These are phyloP conservation scores for Eueremaeus valkanovi DNA, from an alignment of 2,888 invertebrate genomes.

Conservation along the genomic window DNA sequence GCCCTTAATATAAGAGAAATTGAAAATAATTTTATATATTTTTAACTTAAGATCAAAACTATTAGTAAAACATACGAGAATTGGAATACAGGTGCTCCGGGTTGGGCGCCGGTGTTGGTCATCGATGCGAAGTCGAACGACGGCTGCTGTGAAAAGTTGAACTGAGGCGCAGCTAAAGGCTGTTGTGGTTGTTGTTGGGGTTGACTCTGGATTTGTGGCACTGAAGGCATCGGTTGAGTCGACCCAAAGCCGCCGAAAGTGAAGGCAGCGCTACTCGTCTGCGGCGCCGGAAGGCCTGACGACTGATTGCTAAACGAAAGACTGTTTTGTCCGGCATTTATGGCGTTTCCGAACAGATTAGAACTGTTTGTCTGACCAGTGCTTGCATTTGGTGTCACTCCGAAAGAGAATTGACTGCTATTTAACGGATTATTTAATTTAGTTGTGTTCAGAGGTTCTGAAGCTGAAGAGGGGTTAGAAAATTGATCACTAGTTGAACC, in stretches of 20 bases:
- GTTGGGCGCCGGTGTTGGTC: not conserved
- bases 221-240: not conserved
- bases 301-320: not conserved
- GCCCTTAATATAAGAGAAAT: too few relatives aligned
- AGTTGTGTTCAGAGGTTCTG: not conserved
- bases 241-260: not conserved
- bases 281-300: not conserved
- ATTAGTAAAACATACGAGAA: constrained; percentile 7
- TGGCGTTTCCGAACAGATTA: not conserved
- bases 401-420: constrained; percentile 11
- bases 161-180: not conserved
- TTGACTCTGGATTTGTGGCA: not conserved
- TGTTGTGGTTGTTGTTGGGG: constrained; percentile 1
- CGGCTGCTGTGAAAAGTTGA: not conserved
- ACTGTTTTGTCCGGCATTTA: not conserved
- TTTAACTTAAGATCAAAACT: not conserved
- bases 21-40: too few relatives aligned
- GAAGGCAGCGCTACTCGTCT: not conserved
- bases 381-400: not conserved
- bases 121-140: not conserved
- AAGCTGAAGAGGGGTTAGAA: not conserved
- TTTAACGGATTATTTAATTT: not conserved
- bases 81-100: not conserved
- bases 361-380: constrained; percentile 1
- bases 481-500: constrained; percentile 11